Evolutionary conservation across 2,797 vertebrate species (phyloP), one percentile per base, ranked within the genome.

Genomic region (Phylloscopus collybita): DNA sequence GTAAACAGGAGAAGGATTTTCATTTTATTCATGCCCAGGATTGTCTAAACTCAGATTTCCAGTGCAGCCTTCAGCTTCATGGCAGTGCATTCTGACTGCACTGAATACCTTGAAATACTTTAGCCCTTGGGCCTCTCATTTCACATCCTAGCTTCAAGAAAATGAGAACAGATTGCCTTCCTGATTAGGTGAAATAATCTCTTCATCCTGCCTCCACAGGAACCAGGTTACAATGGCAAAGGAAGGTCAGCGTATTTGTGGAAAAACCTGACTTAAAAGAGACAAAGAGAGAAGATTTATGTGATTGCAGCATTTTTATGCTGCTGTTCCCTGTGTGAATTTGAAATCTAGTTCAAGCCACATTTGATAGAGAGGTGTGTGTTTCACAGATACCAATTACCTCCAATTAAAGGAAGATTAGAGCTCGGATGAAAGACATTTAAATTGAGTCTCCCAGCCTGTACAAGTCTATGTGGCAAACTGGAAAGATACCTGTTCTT

Each of bases 131-230:
- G 88, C 66, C 22, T 86, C 54, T 80, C 29, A 56, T 86, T 90
- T 80, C 50, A 65, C 3, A 13, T 90, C 66, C 25, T 36, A 86
- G 34, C 86, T 79, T 93, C 25, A 47, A 72, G 66, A 84, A 88
- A 93, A 95, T 94, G 79, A 56, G 88, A 83, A 92, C 79, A 93
- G 84, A 89, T 91, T 93, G 94, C 87, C 80, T 94, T 90, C 73
- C 74, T 95, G 90, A 95, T 94, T 38, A 95, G 78, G 71, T 92
- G 86, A 86, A 96, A 93, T 94, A 79, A 72, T 47, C 56, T 94
- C 71, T 92, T 95, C 67, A 79, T 86, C 51, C 83, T 93, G 80
- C 82, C 90, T 95, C 83, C 62, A 30, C 78, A 62, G 92, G 89
- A 94, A 73, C 89, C 64, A 92, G 78, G 70, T 87, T 70, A 80